Conservation (phyloP, 2,888 invertebrate genomes). For the Ichneumoninae sp. region DNA sequence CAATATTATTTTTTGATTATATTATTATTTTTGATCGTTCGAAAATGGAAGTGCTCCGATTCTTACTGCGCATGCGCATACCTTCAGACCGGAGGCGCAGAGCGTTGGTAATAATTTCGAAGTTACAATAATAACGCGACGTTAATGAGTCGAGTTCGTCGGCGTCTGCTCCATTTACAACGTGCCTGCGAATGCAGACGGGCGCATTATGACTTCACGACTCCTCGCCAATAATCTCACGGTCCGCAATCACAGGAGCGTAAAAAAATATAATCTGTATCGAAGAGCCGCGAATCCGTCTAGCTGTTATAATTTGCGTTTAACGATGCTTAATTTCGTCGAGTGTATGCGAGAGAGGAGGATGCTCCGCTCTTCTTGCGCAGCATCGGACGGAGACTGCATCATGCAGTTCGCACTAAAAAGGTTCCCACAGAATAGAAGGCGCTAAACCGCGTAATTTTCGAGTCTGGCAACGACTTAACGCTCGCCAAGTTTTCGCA, state of each 20-base stretch:
- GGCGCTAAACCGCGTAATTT: constrained; percentile 37
- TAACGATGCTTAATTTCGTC: constrained; percentile 63
- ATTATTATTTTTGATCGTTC: not conserved
- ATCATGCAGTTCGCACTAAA: not conserved
- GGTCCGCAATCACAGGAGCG: constrained; percentile 30
- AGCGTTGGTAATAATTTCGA: constrained; percentile 29
- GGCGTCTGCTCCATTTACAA: constrained; percentile 34
- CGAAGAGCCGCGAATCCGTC: constrained; percentile 48
- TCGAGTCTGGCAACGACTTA: constrained; percentile 27
- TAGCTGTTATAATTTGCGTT: constrained; percentile 44
- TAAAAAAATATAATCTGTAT: constrained; percentile 47
- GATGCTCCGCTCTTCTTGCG: not conserved
- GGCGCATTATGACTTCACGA: not conserved
- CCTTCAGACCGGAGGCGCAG: constrained; percentile 24
- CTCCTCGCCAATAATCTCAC: not conserved
- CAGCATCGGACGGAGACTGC: not conserved
- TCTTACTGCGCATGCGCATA: constrained; percentile 8
- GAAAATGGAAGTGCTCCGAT: not conserved
- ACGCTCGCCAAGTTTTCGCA: not conserved
- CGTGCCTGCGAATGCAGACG: constrained; percentile 6
- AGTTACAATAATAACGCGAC: constrained; percentile 44
- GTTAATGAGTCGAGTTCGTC: constrained; percentile 55
- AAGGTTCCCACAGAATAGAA: constrained; percentile 51
- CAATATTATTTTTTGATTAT: not conserved
- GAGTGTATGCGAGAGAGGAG: constrained; percentile 18